A percentile compares a stretch with the other conserved stretches of the same genome.
These are phyloP conservation scores for Germaria angustata DNA, from an alignment of 2,888 invertebrate genomes.

Conservation along the genomic window DNA sequence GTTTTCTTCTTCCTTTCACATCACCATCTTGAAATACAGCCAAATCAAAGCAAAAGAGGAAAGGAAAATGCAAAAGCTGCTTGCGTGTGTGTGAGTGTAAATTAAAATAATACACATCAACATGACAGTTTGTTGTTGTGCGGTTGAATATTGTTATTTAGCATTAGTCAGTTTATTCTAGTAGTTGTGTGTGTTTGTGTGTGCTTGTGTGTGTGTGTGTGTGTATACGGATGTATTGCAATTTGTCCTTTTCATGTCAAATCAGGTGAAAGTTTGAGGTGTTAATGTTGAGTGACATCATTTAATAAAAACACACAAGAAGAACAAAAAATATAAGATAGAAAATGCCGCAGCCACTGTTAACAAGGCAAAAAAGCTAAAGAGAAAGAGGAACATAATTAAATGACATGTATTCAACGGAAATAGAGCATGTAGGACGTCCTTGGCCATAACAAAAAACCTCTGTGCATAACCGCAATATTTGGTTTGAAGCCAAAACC, in stretches of 20 bases:
- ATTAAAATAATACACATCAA: constrained; percentile 31
- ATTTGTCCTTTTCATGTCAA: constrained; percentile 68
- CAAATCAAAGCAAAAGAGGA: not conserved
- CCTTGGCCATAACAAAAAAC: constrained; percentile 22
- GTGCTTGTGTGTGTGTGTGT: not conserved
- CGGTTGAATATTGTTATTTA: constrained; percentile 16
- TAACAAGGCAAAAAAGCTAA: constrained; percentile 13
- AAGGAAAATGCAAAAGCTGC: constrained; percentile 12
- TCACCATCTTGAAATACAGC: constrained; percentile 29
- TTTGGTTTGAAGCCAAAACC: constrained; percentile 49
- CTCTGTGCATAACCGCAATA: constrained; percentile 38
- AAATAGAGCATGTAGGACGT: constrained; percentile 47
- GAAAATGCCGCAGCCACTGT: constrained; percentile 49
- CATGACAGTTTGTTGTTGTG: constrained; percentile 47
- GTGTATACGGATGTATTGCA: constrained; percentile 42
- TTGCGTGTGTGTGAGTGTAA: constrained; percentile 6
- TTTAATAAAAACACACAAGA: constrained; percentile 66
- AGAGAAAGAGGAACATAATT: constrained; percentile 25
- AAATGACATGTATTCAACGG: constrained; percentile 47
- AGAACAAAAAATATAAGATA: not conserved
- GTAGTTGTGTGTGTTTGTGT: not conserved
- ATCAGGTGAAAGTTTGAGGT: constrained; percentile 69
- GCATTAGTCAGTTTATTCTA: not conserved
- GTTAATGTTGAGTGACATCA: constrained; percentile 69
- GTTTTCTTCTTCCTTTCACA: constrained; percentile 25